Evolutionary conservation across 35 echinoderm and acorn worm genomes (phyloP), one percentile per base, ranked within the genome.

Genomic region (Ptychodera flava): DNA sequence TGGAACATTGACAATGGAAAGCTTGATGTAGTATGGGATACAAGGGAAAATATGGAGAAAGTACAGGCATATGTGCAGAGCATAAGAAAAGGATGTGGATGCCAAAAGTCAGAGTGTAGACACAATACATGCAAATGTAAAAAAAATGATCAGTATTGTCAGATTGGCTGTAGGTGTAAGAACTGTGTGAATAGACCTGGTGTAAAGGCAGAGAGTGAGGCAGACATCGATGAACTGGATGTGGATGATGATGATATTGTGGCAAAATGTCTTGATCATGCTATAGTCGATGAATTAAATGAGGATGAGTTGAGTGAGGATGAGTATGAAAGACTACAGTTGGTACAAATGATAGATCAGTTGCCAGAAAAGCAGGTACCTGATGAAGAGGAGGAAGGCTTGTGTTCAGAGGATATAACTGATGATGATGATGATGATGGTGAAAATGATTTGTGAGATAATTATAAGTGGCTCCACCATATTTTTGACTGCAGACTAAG

Each of bases 11-110:
- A 30, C 31, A 84, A 87, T 87, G 90, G 85, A 28, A 32, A 78
- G 27, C 78, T 91, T 27, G 78, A 38, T 34, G 85, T 87, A 0
- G n/a, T 91, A 82, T 91, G 90, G 85, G 90, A 91, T 53, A 87
- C 90, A 28, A 85, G 83, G 37, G 90, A 91, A 37, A 91, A 91
- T 52, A 86, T 81, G 15, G 76, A 82, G 27, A 91, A 82, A 38
- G 76, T 91, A 22, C 36, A 91, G 79, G 75, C 29, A 36, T 78
- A 87, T 77, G 77, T 78, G 35, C 81, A 77, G 38, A 87, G 80
- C 33, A 85, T 81, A 85, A 75, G 34, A 34, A 45, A 83, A 36
- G 90, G 85, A 1, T 87, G 90, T 37, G 86, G 82, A 31, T 91
- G 90, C 35, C 22, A 22, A 12, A 87, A 36, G 1, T 86, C 78